Percentiles rank a stretch among this genome's conserved stretches.
Evolutionary conservation across 2,888 invertebrate species (phyloP).

Genomic region (Trachelus stipa): DNA sequence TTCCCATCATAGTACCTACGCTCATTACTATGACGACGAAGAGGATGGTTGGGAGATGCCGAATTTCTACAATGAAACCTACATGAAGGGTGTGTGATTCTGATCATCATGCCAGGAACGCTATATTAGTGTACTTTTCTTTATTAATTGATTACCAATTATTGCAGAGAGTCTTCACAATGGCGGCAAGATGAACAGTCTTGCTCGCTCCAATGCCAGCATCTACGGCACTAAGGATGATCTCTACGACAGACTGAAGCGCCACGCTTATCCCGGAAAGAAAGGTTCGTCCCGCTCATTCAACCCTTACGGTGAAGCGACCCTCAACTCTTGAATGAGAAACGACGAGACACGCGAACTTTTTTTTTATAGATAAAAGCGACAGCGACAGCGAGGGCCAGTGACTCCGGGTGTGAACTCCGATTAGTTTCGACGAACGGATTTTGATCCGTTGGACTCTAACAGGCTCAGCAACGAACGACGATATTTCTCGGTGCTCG

Average conservation of each 20-base stretch:
- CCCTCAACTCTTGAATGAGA: background rate
- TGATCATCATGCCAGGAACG: constrained; percentile 17
- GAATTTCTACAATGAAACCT: constrained; percentile 95
- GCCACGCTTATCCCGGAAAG: constrained; percentile 94
- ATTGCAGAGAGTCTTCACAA: constrained; percentile 80
- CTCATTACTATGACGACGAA: constrained; percentile 95
- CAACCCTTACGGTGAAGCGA: constrained; percentile 1
- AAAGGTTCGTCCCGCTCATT: constrained; percentile 79
- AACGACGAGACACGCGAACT: constrained; percentile 12
- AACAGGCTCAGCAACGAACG: no score
- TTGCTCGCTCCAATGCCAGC: constrained; percentile 92
- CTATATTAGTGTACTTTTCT: background rate
- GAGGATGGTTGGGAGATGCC: constrained; percentile 99
- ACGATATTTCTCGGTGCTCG: no score
- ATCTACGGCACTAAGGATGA: constrained; percentile 96
- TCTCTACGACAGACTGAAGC: constrained; percentile 92
- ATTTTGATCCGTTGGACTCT: constrained; percentile 10
- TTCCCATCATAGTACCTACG: constrained; percentile 94
- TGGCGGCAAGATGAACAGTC: constrained; percentile 90
- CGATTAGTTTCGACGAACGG: constrained; percentile 2
- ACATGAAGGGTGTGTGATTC: constrained; percentile 83
- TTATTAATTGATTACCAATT: constrained; percentile 7
- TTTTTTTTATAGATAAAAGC: constrained; percentile 83
- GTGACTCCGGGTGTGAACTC: constrained; percentile 67
- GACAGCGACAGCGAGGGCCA: constrained; percentile 95